Conservation (phyloP, 2,113 vertebrate genomes). For the Anarhynchus alexandrinus region DNA sequence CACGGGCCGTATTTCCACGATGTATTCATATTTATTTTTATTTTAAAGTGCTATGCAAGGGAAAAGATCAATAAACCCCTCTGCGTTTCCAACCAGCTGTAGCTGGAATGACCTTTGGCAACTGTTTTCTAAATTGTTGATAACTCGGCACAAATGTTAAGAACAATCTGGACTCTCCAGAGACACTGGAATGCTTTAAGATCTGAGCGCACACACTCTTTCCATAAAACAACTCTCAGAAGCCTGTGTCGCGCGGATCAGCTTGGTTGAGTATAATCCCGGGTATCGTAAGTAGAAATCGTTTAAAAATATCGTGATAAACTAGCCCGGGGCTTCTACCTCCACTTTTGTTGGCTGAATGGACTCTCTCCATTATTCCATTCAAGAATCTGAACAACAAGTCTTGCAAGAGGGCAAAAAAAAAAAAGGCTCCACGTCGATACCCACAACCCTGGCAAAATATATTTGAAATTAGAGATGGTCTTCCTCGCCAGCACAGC, state of each 20-base stretch:
- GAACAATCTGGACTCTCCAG: slow-evolving; percentile 5
- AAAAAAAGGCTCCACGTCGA: not conserved
- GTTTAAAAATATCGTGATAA: not conserved
- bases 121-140: slow-evolving; percentile 37
- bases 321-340: not conserved
- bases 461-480: not conserved
- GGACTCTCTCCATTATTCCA: not conserved
- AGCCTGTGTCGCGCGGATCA: not conserved
- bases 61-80: slow-evolving; percentile 12
- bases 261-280: not conserved
- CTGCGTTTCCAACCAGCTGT: not conserved
- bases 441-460: not conserved
- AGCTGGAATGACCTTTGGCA: slow-evolving; percentile 38
- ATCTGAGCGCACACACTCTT: not conserved
- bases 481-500: not conserved
- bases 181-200: not conserved
- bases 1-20: not conserved
- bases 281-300: not conserved
- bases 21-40: not conserved
- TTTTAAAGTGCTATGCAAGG: not conserved
- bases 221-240: not conserved
- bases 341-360: not conserved
- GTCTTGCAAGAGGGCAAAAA: not conserved
- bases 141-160: not conserved
- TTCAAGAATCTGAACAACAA: not conserved